These are phyloP conservation scores for Florisuga fusca DNA, from an alignment of 2,797 vertebrate species.

Conservation along the genomic window DNA sequence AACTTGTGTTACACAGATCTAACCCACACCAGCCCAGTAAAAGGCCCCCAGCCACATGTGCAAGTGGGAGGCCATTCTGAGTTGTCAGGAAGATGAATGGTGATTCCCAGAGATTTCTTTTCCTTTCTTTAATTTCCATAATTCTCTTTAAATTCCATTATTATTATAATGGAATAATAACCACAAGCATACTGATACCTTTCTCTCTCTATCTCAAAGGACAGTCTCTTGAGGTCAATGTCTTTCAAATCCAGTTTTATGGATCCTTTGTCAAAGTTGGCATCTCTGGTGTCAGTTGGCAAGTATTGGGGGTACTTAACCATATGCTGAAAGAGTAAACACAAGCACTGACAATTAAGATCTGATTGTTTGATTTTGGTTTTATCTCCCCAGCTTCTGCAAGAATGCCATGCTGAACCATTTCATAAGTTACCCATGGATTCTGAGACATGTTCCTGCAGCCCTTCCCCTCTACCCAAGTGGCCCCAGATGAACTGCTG, in stretches of 20 bases:
- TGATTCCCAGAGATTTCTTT: background rate
- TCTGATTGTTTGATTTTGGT: background rate
- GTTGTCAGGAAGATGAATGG: background rate
- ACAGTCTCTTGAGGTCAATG: conserved; percentile 92
- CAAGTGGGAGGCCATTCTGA: background rate
- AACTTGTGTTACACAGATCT: background rate
- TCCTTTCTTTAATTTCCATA: background rate
- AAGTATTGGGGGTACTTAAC: conserved; percentile 80
- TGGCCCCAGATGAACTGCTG: background rate
- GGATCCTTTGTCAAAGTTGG: conserved; percentile 78
- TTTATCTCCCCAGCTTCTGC: background rate
- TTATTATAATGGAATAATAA: no score
- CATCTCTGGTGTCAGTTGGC: conserved; percentile 78
- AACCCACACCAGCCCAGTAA: background rate
- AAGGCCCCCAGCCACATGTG: background rate
- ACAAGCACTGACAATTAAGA: background rate
- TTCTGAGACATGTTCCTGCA: background rate
- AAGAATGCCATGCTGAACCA: background rate
- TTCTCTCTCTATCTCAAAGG: conserved; percentile 94
- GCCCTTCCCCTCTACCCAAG: background rate
- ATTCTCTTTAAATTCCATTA: background rate
- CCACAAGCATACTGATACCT: conserved; percentile 73
- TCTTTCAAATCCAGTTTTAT: conserved; percentile 88
- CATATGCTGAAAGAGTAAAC: conserved; percentile 44
- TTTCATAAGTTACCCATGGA: background rate